These are phyloP conservation scores for Halocaridina rubra DNA, from an alignment of 2,888 invertebrate genomes.

Conservation along the genomic window DNA sequence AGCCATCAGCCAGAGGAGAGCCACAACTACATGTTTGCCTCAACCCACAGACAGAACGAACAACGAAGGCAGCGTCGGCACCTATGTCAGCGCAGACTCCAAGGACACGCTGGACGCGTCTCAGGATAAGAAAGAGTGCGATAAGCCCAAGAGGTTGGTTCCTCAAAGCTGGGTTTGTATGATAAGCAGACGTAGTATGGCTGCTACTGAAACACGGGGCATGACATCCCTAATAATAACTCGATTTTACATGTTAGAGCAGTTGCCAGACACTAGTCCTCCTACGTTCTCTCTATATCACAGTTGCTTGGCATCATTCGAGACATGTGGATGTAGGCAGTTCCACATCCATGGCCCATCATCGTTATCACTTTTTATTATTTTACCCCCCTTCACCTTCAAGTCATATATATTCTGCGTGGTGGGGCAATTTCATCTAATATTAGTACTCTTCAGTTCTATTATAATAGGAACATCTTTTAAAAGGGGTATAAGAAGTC, in stretches of 20 bases:
- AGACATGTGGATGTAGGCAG: slow-evolving; percentile 46
- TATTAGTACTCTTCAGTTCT: too few species aligned
- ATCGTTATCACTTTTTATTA: slow-evolving; percentile 15
- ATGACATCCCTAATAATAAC: slow-evolving; percentile 45
- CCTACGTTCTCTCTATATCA: slow-evolving; percentile 24
- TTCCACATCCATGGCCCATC: slow-evolving; percentile 17
- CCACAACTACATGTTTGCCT: slow-evolving; percentile 37
- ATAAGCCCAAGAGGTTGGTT: slow-evolving; percentile 63
- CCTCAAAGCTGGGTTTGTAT: slow-evolving; percentile 59
- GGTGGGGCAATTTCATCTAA: too few species aligned
- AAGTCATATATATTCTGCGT: too few species aligned
- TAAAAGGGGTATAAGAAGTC: too few species aligned
- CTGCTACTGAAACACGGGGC: slow-evolving; percentile 53
- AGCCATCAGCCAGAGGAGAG: slow-evolving; percentile 48
- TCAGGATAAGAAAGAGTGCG: slow-evolving; percentile 55
- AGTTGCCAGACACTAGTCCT: slow-evolving; percentile 45
- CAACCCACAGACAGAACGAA: slow-evolving; percentile 42
- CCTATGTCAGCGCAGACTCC: slow-evolving; percentile 35
- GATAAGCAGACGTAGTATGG: slow-evolving; percentile 41
- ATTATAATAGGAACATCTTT: too few species aligned
- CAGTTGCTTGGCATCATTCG: slow-evolving; percentile 31
- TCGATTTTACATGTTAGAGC: slow-evolving; percentile 31
- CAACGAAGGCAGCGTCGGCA: slow-evolving; percentile 42
- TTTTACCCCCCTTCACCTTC: background rate
- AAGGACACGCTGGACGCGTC: slow-evolving; percentile 39